Conservation (phyloP, 1,140 invertebrate genomes). For the Aphelenchoides besseyi region DNA sequence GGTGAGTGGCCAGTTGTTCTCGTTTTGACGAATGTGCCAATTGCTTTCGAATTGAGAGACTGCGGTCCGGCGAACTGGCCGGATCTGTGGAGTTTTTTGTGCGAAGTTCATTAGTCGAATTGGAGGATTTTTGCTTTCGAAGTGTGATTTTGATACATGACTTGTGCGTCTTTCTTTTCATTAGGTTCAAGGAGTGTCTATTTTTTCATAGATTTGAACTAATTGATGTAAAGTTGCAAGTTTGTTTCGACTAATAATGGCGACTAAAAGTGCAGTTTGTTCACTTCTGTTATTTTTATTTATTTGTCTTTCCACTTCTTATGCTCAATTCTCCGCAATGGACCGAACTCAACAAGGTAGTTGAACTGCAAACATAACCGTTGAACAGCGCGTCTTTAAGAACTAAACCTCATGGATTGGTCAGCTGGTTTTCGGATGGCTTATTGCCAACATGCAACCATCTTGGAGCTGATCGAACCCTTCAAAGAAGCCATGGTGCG, state of each 20-base stretch:
- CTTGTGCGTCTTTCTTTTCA: not conserved
- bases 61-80: too few species aligned
- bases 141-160: not conserved
- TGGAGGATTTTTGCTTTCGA: not conserved
- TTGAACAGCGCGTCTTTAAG: constrained; percentile 26
- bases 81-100: too few species aligned
- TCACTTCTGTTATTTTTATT: not conserved
- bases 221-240: not conserved
- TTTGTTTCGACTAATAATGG: too few species aligned
- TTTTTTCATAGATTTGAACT: not conserved
- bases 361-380: not conserved
- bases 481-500: constrained; percentile 44
- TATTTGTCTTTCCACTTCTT: not conserved
- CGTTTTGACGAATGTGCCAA: too few species aligned
- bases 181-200: not conserved
- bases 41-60: too few species aligned
- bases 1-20: too few species aligned
- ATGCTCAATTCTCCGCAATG: constrained; percentile 16
- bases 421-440: constrained; percentile 34
- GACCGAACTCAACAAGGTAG: constrained; percentile 29
- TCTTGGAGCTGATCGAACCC: constrained; percentile 43
- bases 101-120: not conserved
- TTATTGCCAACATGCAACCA: constrained; percentile 39
- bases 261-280: too few species aligned
- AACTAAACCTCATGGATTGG: constrained; percentile 39